These are phyloP conservation scores for Mechanitis messenoides DNA, from an alignment of 2,888 invertebrate species.

Conservation along the genomic window DNA sequence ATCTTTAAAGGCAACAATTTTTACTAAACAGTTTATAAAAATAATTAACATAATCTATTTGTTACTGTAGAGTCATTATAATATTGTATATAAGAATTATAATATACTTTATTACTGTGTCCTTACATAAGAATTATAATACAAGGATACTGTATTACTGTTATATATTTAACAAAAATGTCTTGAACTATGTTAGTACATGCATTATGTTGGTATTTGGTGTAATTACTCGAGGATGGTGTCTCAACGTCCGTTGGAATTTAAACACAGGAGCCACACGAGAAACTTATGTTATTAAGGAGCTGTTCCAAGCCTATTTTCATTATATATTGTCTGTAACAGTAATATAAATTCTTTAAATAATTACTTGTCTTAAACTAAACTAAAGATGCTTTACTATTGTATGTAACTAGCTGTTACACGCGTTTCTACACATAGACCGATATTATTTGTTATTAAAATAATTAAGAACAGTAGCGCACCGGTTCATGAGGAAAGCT, in stretches of 20 bases:
- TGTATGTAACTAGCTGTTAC: too few relatives aligned
- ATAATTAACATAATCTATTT: too few relatives aligned
- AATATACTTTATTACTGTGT: background rate
- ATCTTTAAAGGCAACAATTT: background rate
- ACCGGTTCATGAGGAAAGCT: too few relatives aligned
- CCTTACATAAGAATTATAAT: too few relatives aligned
- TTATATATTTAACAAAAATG: constrained; percentile 22
- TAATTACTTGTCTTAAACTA: too few relatives aligned
- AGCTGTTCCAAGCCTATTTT: constrained; percentile 52
- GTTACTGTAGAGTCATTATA: too few relatives aligned
- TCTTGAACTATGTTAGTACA: constrained; percentile 38
- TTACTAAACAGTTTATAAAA: too few relatives aligned
- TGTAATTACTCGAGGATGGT: constrained; percentile 58
- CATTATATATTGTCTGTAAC: constrained; percentile 33
- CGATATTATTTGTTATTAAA: too few relatives aligned
- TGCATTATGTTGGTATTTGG: constrained; percentile 57
- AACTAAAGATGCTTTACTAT: too few relatives aligned
- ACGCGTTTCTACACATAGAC: too few relatives aligned
- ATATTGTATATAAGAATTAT: too few relatives aligned
- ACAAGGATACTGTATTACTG: background rate
- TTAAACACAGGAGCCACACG: constrained; percentile 49
- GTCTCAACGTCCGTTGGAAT: constrained; percentile 45
- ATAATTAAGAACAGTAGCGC: too few relatives aligned
- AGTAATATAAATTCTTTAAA: constrained; percentile 36
- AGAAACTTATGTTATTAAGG: constrained; percentile 66